Base-by-base conservation (phyloP, 2,113 vertebrate genomes). In the Corvus cornix region DNA sequence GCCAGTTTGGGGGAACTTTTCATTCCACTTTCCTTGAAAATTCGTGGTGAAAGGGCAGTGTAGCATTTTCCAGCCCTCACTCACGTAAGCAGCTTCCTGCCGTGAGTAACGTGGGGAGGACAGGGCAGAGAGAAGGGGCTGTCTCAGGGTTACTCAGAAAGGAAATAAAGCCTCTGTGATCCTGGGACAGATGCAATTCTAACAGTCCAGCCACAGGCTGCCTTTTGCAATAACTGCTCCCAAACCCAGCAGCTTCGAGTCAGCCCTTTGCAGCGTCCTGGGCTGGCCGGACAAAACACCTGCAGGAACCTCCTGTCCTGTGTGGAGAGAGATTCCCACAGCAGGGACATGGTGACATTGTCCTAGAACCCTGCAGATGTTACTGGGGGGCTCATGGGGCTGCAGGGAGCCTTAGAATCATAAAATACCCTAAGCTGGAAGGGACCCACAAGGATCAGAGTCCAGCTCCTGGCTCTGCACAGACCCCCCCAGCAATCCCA, bases 1-100 rank as follows among this genome's bases (percentile, higher is more conserved):
- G 90, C 56, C 83, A 48, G 2, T 80, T 64, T 13, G 5, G 48
- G 55, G 51, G 63, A 92, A 51, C 39, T 69, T 77, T 26, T 80
- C 49, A 17, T 79, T 83, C 67, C 6, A 7, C 85, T 95, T 95
- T 85, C 82, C 85, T 94, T 17, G 85, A 88, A 94, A 83, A 76
- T 11, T 2, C 0, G 6, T 4, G 59, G 83, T 33, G 60, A 95
- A 90, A 94, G 90, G 90, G 51, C 94, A 58, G 9, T 0, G 67
- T 2, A 39, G 67, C 67, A 4, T 58, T 84, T 83, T 23, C 26
- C 75, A 88, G 82, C 82, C 53, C 85, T 73, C 55, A 1, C 75
- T 53, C 82, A 60, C 8, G 22, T 72, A 48, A 76, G 82, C 88
- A 46, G 78, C 75, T 93, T 92, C 92, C 96, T 95, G 92, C 70